These are phyloP conservation scores for Ciconia nigra DNA, from an alignment of 2,797 vertebrate genomes.

Conservation along the genomic window DNA sequence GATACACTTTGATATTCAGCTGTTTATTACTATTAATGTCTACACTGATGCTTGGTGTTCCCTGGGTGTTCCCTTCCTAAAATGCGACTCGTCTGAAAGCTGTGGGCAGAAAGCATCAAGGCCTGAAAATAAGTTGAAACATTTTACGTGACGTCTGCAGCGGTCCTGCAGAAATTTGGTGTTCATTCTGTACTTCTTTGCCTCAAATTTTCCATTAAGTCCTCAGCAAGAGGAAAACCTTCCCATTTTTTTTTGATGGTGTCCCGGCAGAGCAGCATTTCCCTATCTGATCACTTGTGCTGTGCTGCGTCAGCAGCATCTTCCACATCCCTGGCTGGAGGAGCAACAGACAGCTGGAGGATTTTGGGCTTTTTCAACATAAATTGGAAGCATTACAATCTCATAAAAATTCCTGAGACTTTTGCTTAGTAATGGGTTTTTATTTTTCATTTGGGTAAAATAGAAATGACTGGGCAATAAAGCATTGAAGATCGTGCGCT, in stretches of 20 bases:
- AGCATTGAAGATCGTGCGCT: neutral
- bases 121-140: neutral
- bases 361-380: conserved; percentile 12
- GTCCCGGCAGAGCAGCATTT: neutral
- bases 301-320: neutral
- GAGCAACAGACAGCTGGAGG: neutral
- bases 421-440: conserved; percentile 40
- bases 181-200: neutral
- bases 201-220: neutral
- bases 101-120: neutral
- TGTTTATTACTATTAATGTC: neutral
- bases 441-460: conserved; percentile 44
- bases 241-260: neutral
- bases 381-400: conserved; percentile 29
- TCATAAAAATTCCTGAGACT: conserved; percentile 47
- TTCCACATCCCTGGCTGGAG: neutral
- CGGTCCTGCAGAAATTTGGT: neutral
- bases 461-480: neutral
- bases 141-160: neutral
- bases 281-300: neutral
- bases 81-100: neutral
- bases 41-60: neutral
- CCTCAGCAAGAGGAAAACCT: neutral
- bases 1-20: neutral
- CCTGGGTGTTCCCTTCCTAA: neutral